phyloP scores from a whole-genome alignment of 2,888 invertebrate genomes.

The Ditylenchus weischeri region DNA sequence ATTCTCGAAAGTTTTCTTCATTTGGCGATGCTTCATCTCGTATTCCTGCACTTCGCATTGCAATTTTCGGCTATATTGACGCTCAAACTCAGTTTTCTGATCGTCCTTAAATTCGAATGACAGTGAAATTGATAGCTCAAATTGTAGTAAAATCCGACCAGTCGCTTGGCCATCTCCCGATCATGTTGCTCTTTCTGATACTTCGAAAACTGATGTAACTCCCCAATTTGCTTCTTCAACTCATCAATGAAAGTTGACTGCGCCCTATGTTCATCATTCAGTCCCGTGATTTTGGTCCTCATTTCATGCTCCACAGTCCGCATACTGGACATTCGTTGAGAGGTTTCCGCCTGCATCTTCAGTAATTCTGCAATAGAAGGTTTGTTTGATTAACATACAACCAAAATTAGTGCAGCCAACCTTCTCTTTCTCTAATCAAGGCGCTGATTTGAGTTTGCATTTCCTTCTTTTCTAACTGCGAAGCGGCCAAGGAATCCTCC shows the following conservation, averaged over 20 bases:
- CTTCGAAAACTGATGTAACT: background rate
- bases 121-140: background rate
- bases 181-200: background rate
- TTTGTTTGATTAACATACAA: background rate
- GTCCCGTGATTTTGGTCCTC: background rate
- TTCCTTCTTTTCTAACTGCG: background rate
- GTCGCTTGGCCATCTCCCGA: background rate
- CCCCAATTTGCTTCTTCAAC: background rate
- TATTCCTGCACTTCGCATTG: background rate
- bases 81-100: background rate
- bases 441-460: background rate
- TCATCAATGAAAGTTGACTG: background rate
- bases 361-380: background rate
- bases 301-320: background rate
- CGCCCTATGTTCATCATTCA: background rate
- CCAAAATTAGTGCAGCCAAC: background rate
- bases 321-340: background rate
- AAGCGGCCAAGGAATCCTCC: background rate
- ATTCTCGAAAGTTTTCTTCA: background rate
- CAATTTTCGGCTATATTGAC: background rate
- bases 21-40: constrained; percentile 1
- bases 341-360: background rate
- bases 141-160: background rate
- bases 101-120: background rate
- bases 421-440: constrained; percentile 5